Percentiles rank a stretch among this genome's conserved stretches.
phyloP scores from a whole-genome alignment of 2,888 invertebrate genomes.

The Ormyrus thymus region DNA sequence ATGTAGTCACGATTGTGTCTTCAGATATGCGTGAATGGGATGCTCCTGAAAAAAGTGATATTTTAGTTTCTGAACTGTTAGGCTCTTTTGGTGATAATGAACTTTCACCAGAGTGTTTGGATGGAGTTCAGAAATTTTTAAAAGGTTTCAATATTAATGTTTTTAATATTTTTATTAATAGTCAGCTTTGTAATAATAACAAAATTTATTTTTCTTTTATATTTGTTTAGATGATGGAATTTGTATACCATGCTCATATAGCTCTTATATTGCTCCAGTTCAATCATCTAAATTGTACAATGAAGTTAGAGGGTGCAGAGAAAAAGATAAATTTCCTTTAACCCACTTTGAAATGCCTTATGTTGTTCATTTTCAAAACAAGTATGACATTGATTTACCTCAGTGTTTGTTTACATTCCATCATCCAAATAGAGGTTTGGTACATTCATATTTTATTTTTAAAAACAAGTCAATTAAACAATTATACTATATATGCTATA shows the following conservation, averaged over 20 bases:
- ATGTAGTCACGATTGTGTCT: slow-evolving; percentile 85
- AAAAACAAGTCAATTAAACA: slow-evolving; percentile 7
- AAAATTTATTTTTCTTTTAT: not conserved
- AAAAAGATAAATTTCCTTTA: slow-evolving; percentile 77
- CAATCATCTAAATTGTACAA: slow-evolving; percentile 92
- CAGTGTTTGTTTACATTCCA: slow-evolving; percentile 89
- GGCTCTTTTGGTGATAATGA: slow-evolving; percentile 99
- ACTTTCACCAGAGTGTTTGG: slow-evolving; percentile 97
- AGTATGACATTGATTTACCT: slow-evolving; percentile 85
- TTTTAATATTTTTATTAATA: slow-evolving; percentile 13
- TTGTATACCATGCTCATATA: slow-evolving; percentile 92
- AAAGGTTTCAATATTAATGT: slow-evolving; percentile 76
- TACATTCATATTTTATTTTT: not conserved
- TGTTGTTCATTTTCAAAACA: slow-evolving; percentile 93
- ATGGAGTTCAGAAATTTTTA: slow-evolving; percentile 92
- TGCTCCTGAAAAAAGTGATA: slow-evolving; percentile 92
- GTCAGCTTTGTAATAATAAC: not conserved
- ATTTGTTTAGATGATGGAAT: slow-evolving; percentile 84
- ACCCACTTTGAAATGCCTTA: slow-evolving; percentile 88
- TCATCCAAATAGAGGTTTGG: slow-evolving; percentile 88
- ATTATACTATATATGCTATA: not conserved
- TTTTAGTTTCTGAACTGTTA: slow-evolving; percentile 95
- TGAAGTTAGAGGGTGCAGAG: slow-evolving; percentile 79
- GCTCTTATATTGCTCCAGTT: slow-evolving; percentile 94
- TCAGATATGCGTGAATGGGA: slow-evolving; percentile 91